Evolutionary conservation across 2,797 vertebrate genomes (phyloP).

Genomic region (Odontamblyopus rebecca): DNA sequence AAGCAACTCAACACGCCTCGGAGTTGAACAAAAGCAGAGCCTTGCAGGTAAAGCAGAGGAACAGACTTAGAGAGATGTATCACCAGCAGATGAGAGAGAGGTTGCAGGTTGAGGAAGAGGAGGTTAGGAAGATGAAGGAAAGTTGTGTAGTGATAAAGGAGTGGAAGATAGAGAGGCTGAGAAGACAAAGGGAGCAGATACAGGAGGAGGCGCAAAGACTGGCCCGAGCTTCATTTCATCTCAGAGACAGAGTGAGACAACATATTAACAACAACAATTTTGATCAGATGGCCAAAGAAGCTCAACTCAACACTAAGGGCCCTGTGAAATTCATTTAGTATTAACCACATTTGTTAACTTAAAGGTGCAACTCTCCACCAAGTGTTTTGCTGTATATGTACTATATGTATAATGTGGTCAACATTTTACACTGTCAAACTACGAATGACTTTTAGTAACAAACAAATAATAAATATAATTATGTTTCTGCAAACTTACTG

Average conservation of each 20-base stretch:
- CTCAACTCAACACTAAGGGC: constrained; percentile 63
- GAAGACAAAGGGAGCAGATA: constrained; percentile 60
- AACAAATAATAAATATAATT: too few relatives aligned
- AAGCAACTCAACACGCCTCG: constrained; percentile 45
- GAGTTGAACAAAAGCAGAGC: constrained; percentile 40
- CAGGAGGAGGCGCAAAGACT: constrained; percentile 69
- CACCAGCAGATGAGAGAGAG: constrained; percentile 70
- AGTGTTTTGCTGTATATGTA: too few relatives aligned
- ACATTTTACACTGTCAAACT: too few relatives aligned
- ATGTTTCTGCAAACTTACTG: too few relatives aligned
- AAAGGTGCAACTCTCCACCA: neutral
- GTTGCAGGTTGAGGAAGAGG: constrained; percentile 72
- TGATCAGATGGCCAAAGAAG: constrained; percentile 69
- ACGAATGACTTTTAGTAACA: too few relatives aligned
- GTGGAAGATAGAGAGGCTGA: constrained; percentile 66
- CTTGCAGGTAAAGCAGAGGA: constrained; percentile 41
- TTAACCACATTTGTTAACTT: neutral
- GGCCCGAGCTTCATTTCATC: constrained; percentile 70
- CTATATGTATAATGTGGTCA: too few relatives aligned
- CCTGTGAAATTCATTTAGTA: constrained; percentile 56
- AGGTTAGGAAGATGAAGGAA: constrained; percentile 49
- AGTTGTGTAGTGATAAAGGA: constrained; percentile 68
- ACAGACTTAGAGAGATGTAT: constrained; percentile 53
- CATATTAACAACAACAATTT: constrained; percentile 65
- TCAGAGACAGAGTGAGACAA: constrained; percentile 72